Percentiles rank a stretch among this genome's conserved stretches.
Evolutionary conservation across 2,113 vertebrate species (phyloP).

Genomic region (Madoqua kirkii): DNA sequence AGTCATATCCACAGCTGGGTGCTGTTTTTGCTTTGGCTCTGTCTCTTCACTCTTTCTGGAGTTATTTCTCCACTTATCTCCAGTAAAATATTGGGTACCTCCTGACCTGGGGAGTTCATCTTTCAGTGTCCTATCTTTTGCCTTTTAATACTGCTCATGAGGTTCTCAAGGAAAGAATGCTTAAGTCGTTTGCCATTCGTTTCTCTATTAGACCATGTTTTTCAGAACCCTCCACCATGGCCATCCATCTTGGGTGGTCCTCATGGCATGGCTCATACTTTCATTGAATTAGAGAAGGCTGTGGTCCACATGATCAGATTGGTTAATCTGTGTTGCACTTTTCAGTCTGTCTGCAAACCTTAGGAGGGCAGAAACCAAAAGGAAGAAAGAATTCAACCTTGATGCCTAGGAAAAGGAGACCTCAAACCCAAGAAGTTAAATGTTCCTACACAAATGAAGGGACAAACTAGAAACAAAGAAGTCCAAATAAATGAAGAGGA

Average conservation of each 20-base stretch:
- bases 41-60: background rate
- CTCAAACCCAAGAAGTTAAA: background rate
- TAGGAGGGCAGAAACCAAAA: background rate
- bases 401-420: background rate
- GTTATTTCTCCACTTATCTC: background rate
- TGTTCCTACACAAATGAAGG: background rate
- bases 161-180: background rate
- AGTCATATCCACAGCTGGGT: background rate
- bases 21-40: background rate
- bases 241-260: rapidly evolving
- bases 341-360: background rate
- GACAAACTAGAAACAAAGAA: background rate
- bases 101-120: background rate
- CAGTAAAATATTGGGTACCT: background rate
- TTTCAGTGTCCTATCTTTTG: background rate
- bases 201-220: background rate
- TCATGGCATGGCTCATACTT: background rate
- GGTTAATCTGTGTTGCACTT: background rate
- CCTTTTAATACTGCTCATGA: background rate
- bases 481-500: background rate
- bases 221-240: background rate
- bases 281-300: background rate
- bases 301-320: background rate
- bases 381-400: background rate
- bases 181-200: background rate